Base-by-base conservation (phyloP, 2,888 invertebrate genomes). In the Apomyelois bistriatella region DNA sequence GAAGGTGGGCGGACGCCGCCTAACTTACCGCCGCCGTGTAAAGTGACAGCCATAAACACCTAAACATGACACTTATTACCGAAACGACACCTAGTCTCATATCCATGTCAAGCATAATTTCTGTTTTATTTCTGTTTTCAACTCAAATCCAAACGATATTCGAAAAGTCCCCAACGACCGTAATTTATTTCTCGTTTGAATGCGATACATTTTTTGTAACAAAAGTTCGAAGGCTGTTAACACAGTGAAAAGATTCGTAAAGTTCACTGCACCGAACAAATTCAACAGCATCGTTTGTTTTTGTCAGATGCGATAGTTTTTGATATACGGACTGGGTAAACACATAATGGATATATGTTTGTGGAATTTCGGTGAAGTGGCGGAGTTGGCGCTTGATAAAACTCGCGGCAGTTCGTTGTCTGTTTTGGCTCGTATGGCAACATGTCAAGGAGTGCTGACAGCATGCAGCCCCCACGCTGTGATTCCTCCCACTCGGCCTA, bases 71-170 rank as follows among this genome's bases (percentile, higher is more conserved):
- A 78, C 74, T 72, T 64, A 69, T 68, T 78, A 79, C 78, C 82
- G 84, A 84, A 84, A 84, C 80, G 69, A 73, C 78, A 74, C 74
- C n/a, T n/a, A n/a, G n/a, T n/a, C n/a, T n/a, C 75, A 77, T 76
- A 73, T 69, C 66, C 65, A 67, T 59, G 72, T 76, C 78, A 74
- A 78, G 76, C 70, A 74, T 68, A 76, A 74, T 73, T 68, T 72
- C 65, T 58, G 62, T 57, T 62, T 61, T 70, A 70, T 55, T 57
- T 51, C 52, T 49, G 35, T 48, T 46, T 35, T 38, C 9, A 38
- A 40, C 22, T 40, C n/a, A 28, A 17, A 42, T 32, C 15, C 15
- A 16, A 50, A 42, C 38, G 13, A 41, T 41, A 32, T 32, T 38
- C 37, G 10, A 1, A 38, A 48, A 48, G 13, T 48, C 10, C 15